Conservation (phyloP, 2,888 invertebrate species). For the Melieria crassipennis region DNA sequence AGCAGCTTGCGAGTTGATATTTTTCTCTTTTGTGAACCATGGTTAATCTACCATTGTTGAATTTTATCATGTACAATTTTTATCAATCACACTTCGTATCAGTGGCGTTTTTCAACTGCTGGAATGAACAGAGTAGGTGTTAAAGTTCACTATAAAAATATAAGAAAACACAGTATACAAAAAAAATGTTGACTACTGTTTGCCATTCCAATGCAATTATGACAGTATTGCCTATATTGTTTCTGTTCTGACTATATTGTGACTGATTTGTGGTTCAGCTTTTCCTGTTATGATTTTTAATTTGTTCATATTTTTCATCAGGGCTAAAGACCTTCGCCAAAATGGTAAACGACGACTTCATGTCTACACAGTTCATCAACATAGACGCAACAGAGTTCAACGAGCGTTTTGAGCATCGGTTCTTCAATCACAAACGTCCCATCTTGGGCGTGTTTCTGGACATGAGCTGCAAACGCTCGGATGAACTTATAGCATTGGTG, state of each 20-base stretch:
- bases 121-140: constrained; percentile 40
- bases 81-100: constrained; percentile 45
- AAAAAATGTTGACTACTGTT: no score
- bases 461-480: constrained; percentile 47
- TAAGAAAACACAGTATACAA: no score
- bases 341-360: constrained; percentile 36
- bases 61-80: constrained; percentile 52
- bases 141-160: not conserved
- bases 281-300: constrained; percentile 25
- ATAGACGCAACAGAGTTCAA: constrained; percentile 33
- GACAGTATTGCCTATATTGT: not conserved
- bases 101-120: constrained; percentile 52
- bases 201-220: not conserved
- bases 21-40: no score
- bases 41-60: constrained; percentile 44
- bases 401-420: constrained; percentile 43
- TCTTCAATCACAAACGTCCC: constrained; percentile 45
- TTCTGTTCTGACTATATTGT: not conserved
- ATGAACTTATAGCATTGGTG: constrained; percentile 44
- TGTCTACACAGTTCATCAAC: constrained; percentile 48
- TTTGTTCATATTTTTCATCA: constrained; percentile 33
- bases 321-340: constrained; percentile 42
- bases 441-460: constrained; percentile 54
- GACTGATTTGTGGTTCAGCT: not conserved
- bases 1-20: no score